Percentiles rank a stretch among this genome's conserved stretches.
These are phyloP conservation scores for Acrocera orbiculus DNA, from an alignment of 2,888 invertebrate genomes.

Conservation along the genomic window DNA sequence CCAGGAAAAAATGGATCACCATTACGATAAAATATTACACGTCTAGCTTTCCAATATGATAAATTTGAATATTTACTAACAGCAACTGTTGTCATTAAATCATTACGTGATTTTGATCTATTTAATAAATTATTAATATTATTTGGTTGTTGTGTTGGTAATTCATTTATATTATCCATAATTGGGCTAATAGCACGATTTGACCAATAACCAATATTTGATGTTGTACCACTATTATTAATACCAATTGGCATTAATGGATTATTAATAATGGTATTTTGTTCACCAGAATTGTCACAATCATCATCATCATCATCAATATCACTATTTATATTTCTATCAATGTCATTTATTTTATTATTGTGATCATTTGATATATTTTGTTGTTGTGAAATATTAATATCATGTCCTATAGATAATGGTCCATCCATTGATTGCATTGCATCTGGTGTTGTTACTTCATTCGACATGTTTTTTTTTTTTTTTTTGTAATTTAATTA, in stretches of 20 bases:
- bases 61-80: slow-evolving; percentile 53
- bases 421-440: slow-evolving; percentile 12
- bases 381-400: slow-evolving; percentile 4
- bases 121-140: slow-evolving; percentile 16
- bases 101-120: slow-evolving; percentile 30
- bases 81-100: slow-evolving; percentile 26
- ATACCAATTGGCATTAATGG: slow-evolving; percentile 12
- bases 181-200: slow-evolving; percentile 19
- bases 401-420: slow-evolving; percentile 9
- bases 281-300: slow-evolving; percentile 5
- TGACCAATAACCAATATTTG: slow-evolving; percentile 20
- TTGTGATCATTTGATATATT: not conserved
- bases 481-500: no score
- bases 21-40: slow-evolving; percentile 83
- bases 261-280: slow-evolving; percentile 1
- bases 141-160: slow-evolving; percentile 34
- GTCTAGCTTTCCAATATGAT: slow-evolving; percentile 71
- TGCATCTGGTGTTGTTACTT: slow-evolving; percentile 12
- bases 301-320: slow-evolving; percentile 7
- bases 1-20: slow-evolving; percentile 87
- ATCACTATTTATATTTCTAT: slow-evolving; percentile 1
- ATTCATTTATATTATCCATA: slow-evolving; percentile 42
- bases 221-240: no score
- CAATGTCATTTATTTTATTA: slow-evolving; percentile 6
- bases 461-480: slow-evolving; percentile 10